Evolutionary conservation across 2,888 invertebrate genomes (phyloP), one percentile per base, ranked within the genome.

Genomic region (Athalia rosae): DNA sequence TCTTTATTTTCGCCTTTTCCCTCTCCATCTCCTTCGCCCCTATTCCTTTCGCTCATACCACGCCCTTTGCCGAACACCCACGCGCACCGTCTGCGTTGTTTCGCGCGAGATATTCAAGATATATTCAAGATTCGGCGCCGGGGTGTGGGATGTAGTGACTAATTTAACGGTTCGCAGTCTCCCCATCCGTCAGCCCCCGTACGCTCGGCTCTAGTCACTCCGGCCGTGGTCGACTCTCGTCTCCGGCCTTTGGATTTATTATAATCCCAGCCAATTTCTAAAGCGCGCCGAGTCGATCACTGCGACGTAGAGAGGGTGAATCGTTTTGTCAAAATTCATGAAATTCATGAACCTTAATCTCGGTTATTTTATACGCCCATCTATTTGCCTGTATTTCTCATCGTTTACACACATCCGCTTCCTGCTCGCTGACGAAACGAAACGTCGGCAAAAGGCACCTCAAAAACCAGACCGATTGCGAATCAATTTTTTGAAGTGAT

Each of bases 151-250:
- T 80, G 80, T 80, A 80, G 82, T 81, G 81, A 81, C 82, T 82
- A 82, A 82, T 81, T 82, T 82, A 82, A 82, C 82, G 82, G 82
- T 82, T 80, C 82, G 80, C 79, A 79, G 82, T 82, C 80, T 81
- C 79, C 82, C 80, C 82, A 81, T 82, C 79, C 79, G 82, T 82
- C 82, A 82, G 80, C 79, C 81, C 62, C 74, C n/a, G n/a, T 62
- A 48, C 74, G 62, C 61, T 58, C 28, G 48, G 61, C 50, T 59
- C 61, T 74, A 74, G 77, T 77, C 73, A 45, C 59, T 64, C 64
- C 48, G 62, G 50, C 41, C 78, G 78, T 71, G 64, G 74, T 73
- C 78, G 78, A 62, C 69, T 73, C 77, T 77, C 66, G 76, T 78
- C 78, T 61, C 74, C 73, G 50, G 59, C 61, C 63, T 74, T 77